phyloP scores from a whole-genome alignment of 2,113 vertebrate species.

The Raja brachyura region DNA sequence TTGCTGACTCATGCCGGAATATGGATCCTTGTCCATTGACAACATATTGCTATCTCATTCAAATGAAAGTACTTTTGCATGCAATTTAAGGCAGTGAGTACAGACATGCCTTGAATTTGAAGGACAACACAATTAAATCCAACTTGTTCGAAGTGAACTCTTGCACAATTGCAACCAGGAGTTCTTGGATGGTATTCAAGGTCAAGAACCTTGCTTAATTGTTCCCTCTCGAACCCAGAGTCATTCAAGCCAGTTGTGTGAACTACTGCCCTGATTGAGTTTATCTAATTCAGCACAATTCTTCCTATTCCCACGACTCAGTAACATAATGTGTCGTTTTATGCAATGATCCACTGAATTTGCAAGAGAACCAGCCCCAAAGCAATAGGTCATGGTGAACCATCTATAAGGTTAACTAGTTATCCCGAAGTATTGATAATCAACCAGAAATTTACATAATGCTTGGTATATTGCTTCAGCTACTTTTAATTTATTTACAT shows the following conservation, averaged over 20 bases:
- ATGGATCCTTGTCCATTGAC: too few relatives aligned
- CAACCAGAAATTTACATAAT: neutral
- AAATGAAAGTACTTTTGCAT: neutral
- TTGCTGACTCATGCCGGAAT: neutral
- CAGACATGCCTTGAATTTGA: neutral
- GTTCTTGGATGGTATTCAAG: neutral
- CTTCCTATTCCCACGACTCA: neutral
- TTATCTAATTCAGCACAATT: too few relatives aligned
- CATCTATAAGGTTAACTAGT: neutral
- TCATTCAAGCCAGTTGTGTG: neutral
- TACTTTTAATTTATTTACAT: neutral
- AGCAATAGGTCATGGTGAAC: neutral
- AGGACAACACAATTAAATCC: neutral
- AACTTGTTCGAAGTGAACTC: neutral
- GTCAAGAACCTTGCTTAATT: neutral
- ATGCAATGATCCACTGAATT: neutral
- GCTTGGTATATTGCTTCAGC: neutral
- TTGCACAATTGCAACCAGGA: too few relatives aligned
- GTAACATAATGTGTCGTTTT: too few relatives aligned
- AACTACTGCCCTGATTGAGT: neutral
- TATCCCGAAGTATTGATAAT: neutral
- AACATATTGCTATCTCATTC: neutral
- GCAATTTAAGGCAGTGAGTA: neutral
- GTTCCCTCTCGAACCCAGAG: neutral
- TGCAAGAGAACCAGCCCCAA: neutral